Base-by-base conservation (phyloP, 1,140 invertebrate species). In the Coptotermes formosanus region DNA sequence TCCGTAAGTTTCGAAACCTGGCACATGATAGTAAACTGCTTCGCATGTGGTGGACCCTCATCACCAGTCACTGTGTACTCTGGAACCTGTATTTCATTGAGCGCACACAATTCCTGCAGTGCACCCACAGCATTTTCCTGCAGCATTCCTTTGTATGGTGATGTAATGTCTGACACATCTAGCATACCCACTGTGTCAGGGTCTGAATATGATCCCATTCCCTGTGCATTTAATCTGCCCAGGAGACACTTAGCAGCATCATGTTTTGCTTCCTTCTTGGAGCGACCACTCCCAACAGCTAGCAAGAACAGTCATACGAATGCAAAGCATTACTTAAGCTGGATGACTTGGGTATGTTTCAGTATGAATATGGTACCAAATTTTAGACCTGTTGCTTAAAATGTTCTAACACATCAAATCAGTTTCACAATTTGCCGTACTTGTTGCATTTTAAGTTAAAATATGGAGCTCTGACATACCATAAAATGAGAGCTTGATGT, bases 231-330 rank as follows among this genome's bases (percentile, higher is more conserved):
- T 7, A n/a, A 90, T 52, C 89, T 89, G 87, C 93, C 92, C 14
- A 95, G 88, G 87, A 94, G 91, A 81, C 91, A 91, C 88, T 92
- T 92, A 4, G 95, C 94, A 83, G 94, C 94, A 87, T 92, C 91
- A 88, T 95, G 95, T 89, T 95, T 95, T 0, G 94, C 94, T 90
- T 94, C 94, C 90, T 95, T 94, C 90, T 95, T 95, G 88, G 93
- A 94, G 87, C 94, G 92, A 32, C 94, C 94, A 25, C 90, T 90
- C 23, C 94, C 94, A 85, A 88, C 90, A 16, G 93, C 93, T 87
- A 52, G 59, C 48, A 48, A 48, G 48, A 48, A 38, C 48, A 48
- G 48, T 16, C 48, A 48, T 48, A 48, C 9, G 19, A 55, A 55
- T 19, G 1, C 19, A 55, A 8, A 19, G 19, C 19, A 21, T 55